Conservation (phyloP, 2,113 vertebrate genomes). For the Platichthys flesus region DNA sequence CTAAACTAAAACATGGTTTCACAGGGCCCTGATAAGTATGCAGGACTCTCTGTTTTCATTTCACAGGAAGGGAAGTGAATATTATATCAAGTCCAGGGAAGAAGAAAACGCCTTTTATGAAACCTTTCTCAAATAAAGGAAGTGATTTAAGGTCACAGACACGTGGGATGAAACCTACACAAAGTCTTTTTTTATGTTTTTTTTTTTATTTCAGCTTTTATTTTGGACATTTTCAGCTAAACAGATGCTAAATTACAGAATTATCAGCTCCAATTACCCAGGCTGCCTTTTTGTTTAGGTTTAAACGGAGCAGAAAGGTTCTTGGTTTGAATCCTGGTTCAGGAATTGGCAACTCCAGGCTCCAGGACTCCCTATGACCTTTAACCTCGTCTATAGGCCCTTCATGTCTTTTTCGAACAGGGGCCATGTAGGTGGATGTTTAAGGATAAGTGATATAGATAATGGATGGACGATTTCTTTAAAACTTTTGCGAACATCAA, state of each 20-base stretch:
- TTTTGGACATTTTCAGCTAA: background rate
- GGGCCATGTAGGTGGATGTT: no score
- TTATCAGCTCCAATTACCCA: background rate
- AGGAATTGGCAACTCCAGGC: no score
- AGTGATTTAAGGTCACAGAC: conserved; percentile 22
- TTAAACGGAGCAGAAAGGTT: no score
- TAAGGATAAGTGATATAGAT: no score
- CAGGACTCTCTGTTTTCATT: conserved; percentile 46
- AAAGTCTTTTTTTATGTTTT: background rate
- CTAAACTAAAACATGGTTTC: background rate
- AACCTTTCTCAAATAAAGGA: conserved; percentile 44
- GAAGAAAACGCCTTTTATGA: conserved; percentile 43
- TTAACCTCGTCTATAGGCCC: background rate
- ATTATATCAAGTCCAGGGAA: conserved; percentile 44
- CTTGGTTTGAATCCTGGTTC: no score
- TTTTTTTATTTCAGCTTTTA: background rate
- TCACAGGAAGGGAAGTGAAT: conserved; percentile 59
- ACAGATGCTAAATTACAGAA: no score
- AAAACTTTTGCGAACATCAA: no score
- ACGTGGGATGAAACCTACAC: background rate
- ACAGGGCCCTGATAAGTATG: conserved; percentile 10
- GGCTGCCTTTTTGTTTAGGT: background rate
- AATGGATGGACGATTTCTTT: no score
- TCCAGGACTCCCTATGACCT: no score
- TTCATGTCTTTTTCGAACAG: no score